Conservation (phyloP, 2,888 invertebrate species). For the Morpho helenor region DNA sequence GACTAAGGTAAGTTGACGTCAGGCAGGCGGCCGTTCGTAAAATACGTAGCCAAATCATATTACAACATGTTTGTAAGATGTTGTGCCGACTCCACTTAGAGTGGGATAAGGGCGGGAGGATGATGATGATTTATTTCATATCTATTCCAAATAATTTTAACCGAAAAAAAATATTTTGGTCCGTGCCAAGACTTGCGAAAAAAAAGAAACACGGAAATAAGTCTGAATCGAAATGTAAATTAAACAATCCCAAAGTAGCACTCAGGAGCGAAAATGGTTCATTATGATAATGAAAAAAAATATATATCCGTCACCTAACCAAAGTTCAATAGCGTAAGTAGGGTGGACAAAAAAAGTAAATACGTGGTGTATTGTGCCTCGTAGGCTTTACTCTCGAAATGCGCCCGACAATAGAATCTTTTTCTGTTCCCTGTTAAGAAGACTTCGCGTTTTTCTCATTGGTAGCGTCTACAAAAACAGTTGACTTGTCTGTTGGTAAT, state of each 20-base stretch:
- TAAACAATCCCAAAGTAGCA: slow-evolving; percentile 22
- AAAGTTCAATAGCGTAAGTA: slow-evolving; percentile 44
- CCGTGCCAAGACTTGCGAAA: too few species aligned
- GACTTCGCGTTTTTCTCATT: slow-evolving; percentile 57
- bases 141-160: too few species aligned
- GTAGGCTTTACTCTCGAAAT: slow-evolving; percentile 69
- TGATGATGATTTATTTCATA: too few species aligned
- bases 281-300: slow-evolving; percentile 33
- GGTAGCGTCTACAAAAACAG: slow-evolving; percentile 48
- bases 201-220: background rate
- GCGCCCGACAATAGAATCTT: slow-evolving; percentile 66
- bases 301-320: slow-evolving; percentile 30
- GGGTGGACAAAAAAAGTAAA: slow-evolving; percentile 64
- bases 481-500: slow-evolving; percentile 9
- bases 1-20: too few species aligned
- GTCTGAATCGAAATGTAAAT: slow-evolving; percentile 13
- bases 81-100: too few species aligned
- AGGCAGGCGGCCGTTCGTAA: too few species aligned
- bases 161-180: too few species aligned
- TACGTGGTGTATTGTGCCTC: slow-evolving; percentile 52
- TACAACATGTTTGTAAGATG: too few species aligned
- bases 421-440: slow-evolving; percentile 68
- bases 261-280: slow-evolving; percentile 21
- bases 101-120: too few species aligned
- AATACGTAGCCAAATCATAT: too few species aligned